Conservation (phyloP, 2,113 vertebrate genomes). For the Tichodroma muraria region DNA sequence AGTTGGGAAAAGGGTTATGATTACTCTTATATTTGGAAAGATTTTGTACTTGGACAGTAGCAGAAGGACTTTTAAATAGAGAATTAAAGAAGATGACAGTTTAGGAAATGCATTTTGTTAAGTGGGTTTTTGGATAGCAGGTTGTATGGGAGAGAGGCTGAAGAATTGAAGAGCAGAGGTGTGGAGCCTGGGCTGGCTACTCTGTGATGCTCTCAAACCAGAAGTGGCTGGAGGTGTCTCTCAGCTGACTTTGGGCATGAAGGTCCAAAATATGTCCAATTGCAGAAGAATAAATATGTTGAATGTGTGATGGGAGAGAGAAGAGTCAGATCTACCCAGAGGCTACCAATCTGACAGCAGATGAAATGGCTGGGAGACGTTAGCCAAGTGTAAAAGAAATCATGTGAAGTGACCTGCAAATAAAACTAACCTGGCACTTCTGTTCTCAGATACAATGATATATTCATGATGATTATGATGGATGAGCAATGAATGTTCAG, state of each 20-base stretch:
- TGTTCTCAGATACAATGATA: background rate
- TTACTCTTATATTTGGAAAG: background rate
- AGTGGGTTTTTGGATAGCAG: background rate
- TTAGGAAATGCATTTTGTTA: background rate
- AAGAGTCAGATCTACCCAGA: background rate
- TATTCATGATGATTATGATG: background rate
- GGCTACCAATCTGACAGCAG: background rate
- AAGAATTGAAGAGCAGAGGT: background rate
- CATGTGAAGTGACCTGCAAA: background rate
- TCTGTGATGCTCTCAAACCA: background rate
- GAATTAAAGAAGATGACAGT: background rate
- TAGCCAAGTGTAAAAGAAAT: background rate
- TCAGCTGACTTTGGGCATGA: background rate
- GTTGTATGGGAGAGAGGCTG: background rate
- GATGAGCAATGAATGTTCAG: slow-evolving; percentile 3
- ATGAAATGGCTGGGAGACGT: background rate
- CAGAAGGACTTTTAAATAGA: background rate
- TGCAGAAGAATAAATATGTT: background rate
- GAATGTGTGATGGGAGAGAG: background rate
- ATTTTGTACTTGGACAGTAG: background rate
- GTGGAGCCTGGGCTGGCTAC: background rate
- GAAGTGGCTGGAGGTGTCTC: background rate
- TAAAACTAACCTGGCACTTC: background rate
- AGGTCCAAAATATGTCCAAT: background rate
- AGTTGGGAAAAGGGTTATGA: background rate